A percentile compares a stretch with the other conserved stretches of the same genome.
Evolutionary conservation across 2,888 invertebrate genomes (phyloP).

Genomic region (Caenorhabditis panamensis): DNA sequence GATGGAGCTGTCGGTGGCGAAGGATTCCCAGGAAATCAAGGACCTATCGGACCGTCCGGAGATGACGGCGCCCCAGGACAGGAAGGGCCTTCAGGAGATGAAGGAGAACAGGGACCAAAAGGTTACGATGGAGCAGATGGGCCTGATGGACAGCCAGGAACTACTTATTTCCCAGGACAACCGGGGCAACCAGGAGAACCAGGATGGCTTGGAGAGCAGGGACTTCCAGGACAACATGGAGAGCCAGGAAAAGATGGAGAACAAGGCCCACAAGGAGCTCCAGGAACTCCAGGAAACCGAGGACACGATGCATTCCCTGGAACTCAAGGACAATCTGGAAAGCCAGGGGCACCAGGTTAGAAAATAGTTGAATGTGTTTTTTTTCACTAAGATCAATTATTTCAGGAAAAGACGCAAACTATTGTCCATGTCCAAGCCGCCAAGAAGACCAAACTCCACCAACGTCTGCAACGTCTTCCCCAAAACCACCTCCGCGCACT

Average conservation of each 20-base stretch:
- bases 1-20: constrained; percentile 60
- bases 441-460: constrained; percentile 51
- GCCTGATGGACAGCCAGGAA: constrained; percentile 70
- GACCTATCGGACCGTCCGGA: constrained; percentile 64
- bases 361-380: background rate
- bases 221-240: constrained; percentile 70
- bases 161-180: constrained; percentile 67
- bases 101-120: constrained; percentile 67
- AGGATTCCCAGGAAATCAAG: constrained; percentile 67
- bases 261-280: constrained; percentile 63
- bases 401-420: constrained; percentile 67
- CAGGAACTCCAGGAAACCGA: constrained; percentile 66
- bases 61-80: constrained; percentile 65
- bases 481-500: constrained; percentile 33
- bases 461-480: constrained; percentile 22
- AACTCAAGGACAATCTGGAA: constrained; percentile 66
- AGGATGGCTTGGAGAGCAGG: constrained; percentile 69
- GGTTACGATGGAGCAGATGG: constrained; percentile 69
- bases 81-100: constrained; percentile 61
- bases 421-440: constrained; percentile 65
- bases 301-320: constrained; percentile 71
- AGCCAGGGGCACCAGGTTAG: constrained; percentile 65
- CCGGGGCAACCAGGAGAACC: constrained; percentile 72
- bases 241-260: constrained; percentile 70
- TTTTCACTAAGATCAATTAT: background rate